phyloP scores from a whole-genome alignment of 2,113 vertebrate genomes.

The Rissa tridactyla region DNA sequence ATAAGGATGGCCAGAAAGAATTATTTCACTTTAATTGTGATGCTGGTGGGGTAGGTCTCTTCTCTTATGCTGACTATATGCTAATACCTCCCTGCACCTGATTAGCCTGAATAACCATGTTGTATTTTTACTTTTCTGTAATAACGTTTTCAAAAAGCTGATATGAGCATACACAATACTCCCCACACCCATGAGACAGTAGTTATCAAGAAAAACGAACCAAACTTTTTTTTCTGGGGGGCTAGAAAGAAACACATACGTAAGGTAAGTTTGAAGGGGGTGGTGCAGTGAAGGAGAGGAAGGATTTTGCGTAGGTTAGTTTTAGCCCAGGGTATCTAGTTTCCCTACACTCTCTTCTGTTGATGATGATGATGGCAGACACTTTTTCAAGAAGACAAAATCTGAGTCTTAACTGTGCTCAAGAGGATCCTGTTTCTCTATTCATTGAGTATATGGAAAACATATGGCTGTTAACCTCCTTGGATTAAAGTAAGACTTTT shows the following conservation, averaged over 20 bases:
- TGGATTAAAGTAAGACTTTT: not conserved
- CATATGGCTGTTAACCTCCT: not conserved
- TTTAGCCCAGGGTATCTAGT: not conserved
- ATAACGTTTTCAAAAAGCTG: not conserved
- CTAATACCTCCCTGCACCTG: not conserved
- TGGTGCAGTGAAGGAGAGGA: not conserved
- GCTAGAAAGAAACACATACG: not conserved
- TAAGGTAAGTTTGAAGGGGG: not conserved
- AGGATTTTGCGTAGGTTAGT: not conserved
- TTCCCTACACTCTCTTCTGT: not conserved
- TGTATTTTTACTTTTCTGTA: not conserved
- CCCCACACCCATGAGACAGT: not conserved
- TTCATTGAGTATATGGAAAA: not conserved
- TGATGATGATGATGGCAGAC: not conserved
- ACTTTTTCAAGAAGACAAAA: not conserved
- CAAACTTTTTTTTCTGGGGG: not conserved
- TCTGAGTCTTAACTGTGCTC: not conserved
- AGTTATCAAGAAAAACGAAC: not conserved
- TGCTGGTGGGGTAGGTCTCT: not conserved
- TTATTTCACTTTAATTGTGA: not conserved
- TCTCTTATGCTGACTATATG: not conserved
- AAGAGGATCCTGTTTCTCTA: not conserved
- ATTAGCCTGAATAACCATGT: not conserved
- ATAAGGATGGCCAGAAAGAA: not conserved
- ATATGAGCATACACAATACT: not conserved